Evolutionary conservation across 2,888 invertebrate species (phyloP).

Genomic region (Dolomedes plantarius): DNA sequence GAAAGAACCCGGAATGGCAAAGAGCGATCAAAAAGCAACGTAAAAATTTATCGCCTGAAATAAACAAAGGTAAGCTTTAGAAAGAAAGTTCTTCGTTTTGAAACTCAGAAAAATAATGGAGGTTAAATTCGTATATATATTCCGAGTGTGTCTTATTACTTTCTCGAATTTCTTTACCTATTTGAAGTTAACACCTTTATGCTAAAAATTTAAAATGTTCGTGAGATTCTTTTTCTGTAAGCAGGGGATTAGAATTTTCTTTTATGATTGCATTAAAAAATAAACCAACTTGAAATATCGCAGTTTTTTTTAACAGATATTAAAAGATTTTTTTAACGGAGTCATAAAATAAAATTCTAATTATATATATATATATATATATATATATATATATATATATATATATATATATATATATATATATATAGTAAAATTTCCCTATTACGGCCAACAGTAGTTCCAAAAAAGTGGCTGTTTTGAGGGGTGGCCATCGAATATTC

Average conservation of each 20-base stretch:
- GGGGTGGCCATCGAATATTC: too few relatives aligned
- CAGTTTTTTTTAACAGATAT: too few relatives aligned
- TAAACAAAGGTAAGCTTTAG: constrained; percentile 52
- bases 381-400: background rate
- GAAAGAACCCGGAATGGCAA: background rate
- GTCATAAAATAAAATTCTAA: too few relatives aligned
- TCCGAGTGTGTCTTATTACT: background rate
- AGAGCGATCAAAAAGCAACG: constrained; percentile 53
- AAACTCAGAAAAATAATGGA: background rate
- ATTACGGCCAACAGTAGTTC: too few relatives aligned
- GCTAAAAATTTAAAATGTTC: too few relatives aligned
- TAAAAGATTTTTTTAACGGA: too few relatives aligned
- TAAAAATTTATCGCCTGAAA: constrained; percentile 67
- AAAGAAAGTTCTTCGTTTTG: background rate
- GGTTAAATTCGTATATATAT: constrained; percentile 1
- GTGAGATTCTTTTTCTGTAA: too few relatives aligned
- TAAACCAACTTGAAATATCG: too few relatives aligned
- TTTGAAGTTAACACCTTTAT: background rate
- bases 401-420: background rate
- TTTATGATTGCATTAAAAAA: too few relatives aligned
- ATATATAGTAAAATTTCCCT: background rate
- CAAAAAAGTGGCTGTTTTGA: too few relatives aligned
- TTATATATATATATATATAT: too few relatives aligned
- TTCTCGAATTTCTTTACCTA: background rate
- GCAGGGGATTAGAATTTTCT: too few relatives aligned